Percentiles rank a stretch among this genome's conserved stretches.
These are phyloP conservation scores for Lithophane leautieri DNA, from an alignment of 2,888 invertebrate species.

Conservation along the genomic window DNA sequence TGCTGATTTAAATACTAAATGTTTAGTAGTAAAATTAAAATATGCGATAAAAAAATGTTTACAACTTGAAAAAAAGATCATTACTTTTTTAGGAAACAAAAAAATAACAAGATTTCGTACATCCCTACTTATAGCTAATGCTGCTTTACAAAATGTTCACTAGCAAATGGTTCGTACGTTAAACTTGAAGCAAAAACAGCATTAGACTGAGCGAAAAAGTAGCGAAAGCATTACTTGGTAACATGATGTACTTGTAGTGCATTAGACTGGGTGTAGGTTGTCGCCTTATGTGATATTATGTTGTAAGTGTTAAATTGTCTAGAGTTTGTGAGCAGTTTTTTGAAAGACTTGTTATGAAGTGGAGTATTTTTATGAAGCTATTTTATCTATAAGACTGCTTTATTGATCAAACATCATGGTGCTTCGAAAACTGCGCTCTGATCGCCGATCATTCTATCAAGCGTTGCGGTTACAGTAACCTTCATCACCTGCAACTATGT, in stretches of 20 bases:
- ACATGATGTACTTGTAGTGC: conserved; percentile 48
- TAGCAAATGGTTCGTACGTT: conserved; percentile 77
- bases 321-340: neutral
- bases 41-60: neutral
- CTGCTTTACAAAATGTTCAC: conserved; percentile 79
- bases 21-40: too few species aligned
- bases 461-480: neutral
- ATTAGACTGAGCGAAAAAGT: conserved; percentile 60
- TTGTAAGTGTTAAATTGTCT: conserved; percentile 31
- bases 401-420: neutral
- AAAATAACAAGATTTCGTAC: neutral
- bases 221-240: conserved; percentile 52
- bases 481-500: neutral
- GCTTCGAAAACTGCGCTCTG: neutral
- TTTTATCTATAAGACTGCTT: neutral
- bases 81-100: neutral
- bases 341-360: neutral
- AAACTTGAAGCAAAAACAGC: conserved; percentile 69
- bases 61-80: neutral
- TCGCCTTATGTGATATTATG: conserved; percentile 33
- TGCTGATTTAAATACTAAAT: neutral
- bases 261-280: conserved; percentile 38
- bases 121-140: conserved; percentile 80
- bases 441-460: neutral
- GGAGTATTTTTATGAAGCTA: neutral